Evolutionary conservation across 1,140 invertebrate genomes (phyloP).

Genomic region (Aradophagus sp.): DNA sequence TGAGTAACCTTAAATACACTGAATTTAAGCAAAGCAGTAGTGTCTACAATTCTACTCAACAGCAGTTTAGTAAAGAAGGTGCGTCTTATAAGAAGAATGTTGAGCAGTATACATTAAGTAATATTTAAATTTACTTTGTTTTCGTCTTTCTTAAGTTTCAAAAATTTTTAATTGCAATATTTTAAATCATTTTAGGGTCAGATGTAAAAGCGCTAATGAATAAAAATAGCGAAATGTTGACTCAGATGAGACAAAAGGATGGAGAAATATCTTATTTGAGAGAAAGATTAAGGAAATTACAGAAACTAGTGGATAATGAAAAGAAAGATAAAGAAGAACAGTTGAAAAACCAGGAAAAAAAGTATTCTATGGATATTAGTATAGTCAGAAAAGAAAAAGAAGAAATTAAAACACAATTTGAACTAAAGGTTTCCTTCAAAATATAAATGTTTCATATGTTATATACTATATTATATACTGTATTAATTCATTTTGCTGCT

Average conservation of each 20-base stretch:
- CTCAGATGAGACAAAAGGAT: conserved; percentile 64
- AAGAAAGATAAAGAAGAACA: conserved; percentile 56
- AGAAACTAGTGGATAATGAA: conserved; percentile 57
- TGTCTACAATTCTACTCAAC: conserved; percentile 39
- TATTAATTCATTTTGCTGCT: too few relatives aligned
- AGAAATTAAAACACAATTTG: conserved; percentile 61
- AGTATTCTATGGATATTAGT: conserved; percentile 56
- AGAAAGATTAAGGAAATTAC: conserved; percentile 60
- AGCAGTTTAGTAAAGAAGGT: neutral
- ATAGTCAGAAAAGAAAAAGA: conserved; percentile 63
- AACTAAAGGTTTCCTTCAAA: conserved; percentile 65
- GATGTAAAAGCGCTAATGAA: too few relatives aligned
- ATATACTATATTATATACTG: too few relatives aligned
- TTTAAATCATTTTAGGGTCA: too few relatives aligned
- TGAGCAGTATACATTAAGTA: neutral
- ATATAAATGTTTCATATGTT: too few relatives aligned
- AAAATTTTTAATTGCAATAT: too few relatives aligned
- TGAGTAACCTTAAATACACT: too few relatives aligned
- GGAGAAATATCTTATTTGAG: conserved; percentile 65
- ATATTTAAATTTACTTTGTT: neutral
- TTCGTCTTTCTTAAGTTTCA: neutral
- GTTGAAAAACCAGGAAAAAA: conserved; percentile 61
- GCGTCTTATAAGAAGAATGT: too few relatives aligned
- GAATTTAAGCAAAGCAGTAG: too few relatives aligned
- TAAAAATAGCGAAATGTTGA: conserved; percentile 62